These are phyloP conservation scores for Morinoia aosen DNA, from an alignment of 2,888 invertebrate species.

Conservation along the genomic window DNA sequence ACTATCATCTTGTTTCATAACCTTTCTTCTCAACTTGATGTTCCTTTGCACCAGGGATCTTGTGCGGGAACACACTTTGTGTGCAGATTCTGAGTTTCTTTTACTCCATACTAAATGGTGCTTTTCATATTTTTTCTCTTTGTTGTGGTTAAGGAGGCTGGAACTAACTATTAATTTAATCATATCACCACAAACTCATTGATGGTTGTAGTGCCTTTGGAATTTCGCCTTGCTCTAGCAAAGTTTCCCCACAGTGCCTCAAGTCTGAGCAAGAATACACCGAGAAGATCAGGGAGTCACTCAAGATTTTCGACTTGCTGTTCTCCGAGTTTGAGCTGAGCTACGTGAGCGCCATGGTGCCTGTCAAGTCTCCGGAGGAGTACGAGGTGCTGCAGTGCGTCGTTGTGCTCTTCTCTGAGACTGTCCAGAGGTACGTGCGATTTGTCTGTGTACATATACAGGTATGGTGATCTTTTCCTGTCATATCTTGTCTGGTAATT, in stretches of 20 bases:
- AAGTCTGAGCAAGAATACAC: constrained; percentile 76
- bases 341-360: constrained; percentile 99
- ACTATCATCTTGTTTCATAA: too few species aligned
- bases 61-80: too few species aligned
- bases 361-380: constrained; percentile 95
- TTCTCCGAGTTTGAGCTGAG: constrained; percentile 98
- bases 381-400: constrained; percentile 97
- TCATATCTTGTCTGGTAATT: constrained; percentile 90
- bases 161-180: neutral
- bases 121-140: too few species aligned
- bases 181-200: neutral
- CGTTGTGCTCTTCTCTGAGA: constrained; percentile 97
- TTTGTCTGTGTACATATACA: neutral
- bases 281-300: constrained; percentile 72
- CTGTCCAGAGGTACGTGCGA: constrained; percentile 78
- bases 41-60: too few species aligned
- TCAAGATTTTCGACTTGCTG: constrained; percentile 91
- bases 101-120: too few species aligned
- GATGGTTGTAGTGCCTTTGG: neutral
- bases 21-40: too few species aligned
- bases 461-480: neutral
- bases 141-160: too few species aligned
- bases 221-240: neutral
- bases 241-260: constrained; percentile 72
- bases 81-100: too few species aligned